A percentile compares a stretch with the other conserved stretches of the same genome.
Conservation (phyloP, 2,797 vertebrate species). For the Xerus rutilus region DNA sequence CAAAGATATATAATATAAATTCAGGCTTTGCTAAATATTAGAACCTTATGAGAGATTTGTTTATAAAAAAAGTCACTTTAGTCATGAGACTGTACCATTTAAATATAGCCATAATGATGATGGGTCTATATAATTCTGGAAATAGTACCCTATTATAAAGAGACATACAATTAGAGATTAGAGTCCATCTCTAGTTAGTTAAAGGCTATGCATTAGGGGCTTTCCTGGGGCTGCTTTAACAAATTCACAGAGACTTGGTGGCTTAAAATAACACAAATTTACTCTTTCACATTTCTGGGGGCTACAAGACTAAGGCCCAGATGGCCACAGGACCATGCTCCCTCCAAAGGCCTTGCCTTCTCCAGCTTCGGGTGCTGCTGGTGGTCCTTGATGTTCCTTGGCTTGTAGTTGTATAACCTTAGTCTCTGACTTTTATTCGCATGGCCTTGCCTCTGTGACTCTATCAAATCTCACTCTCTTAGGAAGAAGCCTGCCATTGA, state of each 20-base stretch:
- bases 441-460: neutral
- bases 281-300: neutral
- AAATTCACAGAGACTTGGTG: neutral
- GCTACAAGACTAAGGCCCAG: neutral
- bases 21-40: neutral
- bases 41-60: neutral
- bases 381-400: neutral
- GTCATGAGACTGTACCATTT: neutral
- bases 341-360: neutral
- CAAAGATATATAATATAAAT: neutral
- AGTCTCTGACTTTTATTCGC: neutral
- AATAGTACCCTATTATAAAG: neutral
- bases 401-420: neutral
- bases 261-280: neutral
- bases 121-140: neutral
- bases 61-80: neutral
- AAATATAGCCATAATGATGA: neutral
- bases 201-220: neutral
- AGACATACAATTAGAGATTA: neutral
- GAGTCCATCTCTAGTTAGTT: neutral
- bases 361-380: neutral
- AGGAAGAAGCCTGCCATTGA: neutral
- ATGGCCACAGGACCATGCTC: too few species aligned
- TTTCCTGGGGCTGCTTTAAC: neutral
- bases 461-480: neutral